Conservation (phyloP, 2,888 invertebrate genomes). For the Agapostemon virescens region DNA sequence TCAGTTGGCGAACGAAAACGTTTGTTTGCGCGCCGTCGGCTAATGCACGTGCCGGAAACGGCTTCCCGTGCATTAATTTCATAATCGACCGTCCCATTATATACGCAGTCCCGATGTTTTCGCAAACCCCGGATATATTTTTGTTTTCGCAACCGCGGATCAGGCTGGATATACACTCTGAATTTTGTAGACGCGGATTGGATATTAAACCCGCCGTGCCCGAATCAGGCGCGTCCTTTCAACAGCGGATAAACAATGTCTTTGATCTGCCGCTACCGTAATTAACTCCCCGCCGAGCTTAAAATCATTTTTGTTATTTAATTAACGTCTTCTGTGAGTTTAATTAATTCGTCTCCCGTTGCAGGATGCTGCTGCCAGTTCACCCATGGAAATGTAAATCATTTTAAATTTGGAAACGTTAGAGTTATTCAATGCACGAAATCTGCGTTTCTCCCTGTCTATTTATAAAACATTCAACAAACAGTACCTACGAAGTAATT, state of each 20-base stretch:
- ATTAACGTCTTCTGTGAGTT: background rate
- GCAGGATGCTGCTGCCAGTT: background rate
- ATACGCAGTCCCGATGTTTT: background rate
- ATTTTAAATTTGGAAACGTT: background rate
- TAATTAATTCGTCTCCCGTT: background rate
- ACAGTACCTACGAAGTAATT: no score
- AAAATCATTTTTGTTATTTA: background rate
- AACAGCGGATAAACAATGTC: background rate
- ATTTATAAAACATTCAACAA: background rate
- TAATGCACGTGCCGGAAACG: conserved; percentile 15
- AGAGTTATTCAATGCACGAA: background rate
- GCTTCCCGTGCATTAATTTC: conserved; percentile 23
- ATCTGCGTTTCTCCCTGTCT: background rate
- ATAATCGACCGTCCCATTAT: conserved; percentile 31
- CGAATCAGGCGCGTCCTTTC: background rate
- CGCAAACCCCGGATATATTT: background rate
- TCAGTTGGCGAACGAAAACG: background rate
- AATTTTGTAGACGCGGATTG: conserved; percentile 7
- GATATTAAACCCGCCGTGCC: background rate
- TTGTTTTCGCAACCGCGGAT: conserved; percentile 1
- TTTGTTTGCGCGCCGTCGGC: conserved; percentile 26
- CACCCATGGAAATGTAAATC: background rate
- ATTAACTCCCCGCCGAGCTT: background rate
- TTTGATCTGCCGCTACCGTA: conserved; percentile 1
- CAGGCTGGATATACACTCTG: background rate